phyloP scores from a whole-genome alignment of 23 tunicate genomes.

The Halocynthia roretzi region DNA sequence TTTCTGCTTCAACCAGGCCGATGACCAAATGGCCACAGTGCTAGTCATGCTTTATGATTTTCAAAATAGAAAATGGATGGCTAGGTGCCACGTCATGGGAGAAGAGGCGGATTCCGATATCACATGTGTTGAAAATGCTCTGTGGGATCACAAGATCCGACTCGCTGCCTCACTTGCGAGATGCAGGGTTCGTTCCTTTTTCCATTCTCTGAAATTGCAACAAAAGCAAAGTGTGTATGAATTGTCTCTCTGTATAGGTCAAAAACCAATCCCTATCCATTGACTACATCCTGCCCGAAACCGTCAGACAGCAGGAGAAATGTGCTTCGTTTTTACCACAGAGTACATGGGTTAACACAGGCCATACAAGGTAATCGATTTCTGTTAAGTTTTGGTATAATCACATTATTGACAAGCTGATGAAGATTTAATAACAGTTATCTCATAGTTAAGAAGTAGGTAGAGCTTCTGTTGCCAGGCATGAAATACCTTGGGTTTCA shows the following conservation, averaged over 20 bases:
- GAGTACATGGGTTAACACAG: conserved; percentile 85
- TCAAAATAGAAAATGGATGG: conserved; percentile 79
- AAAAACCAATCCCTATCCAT: conserved; percentile 87
- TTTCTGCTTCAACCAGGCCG: conserved; percentile 32
- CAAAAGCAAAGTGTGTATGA: conserved; percentile 13
- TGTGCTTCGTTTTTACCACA: conserved; percentile 77
- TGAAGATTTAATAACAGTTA: background rate
- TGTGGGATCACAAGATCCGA: conserved; percentile 61
- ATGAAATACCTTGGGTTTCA: no score
- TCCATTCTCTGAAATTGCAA: background rate
- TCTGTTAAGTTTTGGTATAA: background rate
- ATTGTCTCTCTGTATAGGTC: conserved; percentile 27
- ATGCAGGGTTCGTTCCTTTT: conserved; percentile 46
- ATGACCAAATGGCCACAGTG: conserved; percentile 72
- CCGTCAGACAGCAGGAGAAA: conserved; percentile 68
- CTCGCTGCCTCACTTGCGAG: conserved; percentile 89
- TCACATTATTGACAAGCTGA: background rate
- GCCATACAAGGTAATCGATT: conserved; percentile 49
- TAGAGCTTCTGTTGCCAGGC: no score
- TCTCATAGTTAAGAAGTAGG: no score
- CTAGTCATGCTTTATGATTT: conserved; percentile 87
- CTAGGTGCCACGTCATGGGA: conserved; percentile 55
- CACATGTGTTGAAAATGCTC: conserved; percentile 37
- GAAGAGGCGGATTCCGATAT: conserved; percentile 37
- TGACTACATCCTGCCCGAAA: conserved; percentile 77